Base-by-base conservation (phyloP, 2,113 vertebrate genomes). In the Austrofundulus limnaeus region DNA sequence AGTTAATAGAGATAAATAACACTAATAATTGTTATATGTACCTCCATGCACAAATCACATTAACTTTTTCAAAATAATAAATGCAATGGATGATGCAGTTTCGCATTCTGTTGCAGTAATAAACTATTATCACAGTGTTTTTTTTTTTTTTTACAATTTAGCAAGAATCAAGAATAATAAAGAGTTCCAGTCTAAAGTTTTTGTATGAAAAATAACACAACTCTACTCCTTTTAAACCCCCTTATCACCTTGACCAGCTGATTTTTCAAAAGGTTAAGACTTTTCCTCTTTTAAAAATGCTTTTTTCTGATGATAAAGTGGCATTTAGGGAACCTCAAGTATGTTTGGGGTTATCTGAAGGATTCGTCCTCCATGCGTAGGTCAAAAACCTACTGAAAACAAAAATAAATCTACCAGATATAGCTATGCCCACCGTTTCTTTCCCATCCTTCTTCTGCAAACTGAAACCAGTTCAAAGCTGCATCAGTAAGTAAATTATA, bases 341-440 rank as follows among this genome's bases (percentile, higher is more conserved):
- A 21, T 34, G 25, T 45, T 52, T 14, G 23, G 12, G 11, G 9
- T 45, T 74, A 53, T 48, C 9, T 50, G 17, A 20, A 19, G 28
- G 23, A 7, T 53, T 50, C 62, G 62, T 58, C 25, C 20, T 24
- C 14, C n/a, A 2, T 69, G 51, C 12, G 28, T 46, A 68, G 76
- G 72, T 75, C 70, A 74, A 63, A 69, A 54, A 54, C 23, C 15
- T 3, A 39, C 61, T 55, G 54, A 52, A 61, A 43, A 48, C 42
- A 10, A 72, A 51, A 57, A 65, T 78, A 83, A 81, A 87, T 84
- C 80, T 66, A 45, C 4, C 11, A 49, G 34, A 77, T 14, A 69
- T 66, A 63, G n/a, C n/a, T n/a, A 16, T 67, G 19, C 52, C 11
- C 11, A 13, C 2, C 23, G 4, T 17, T 21, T 53, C 15, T 53